Base-by-base conservation (phyloP, 2,888 invertebrate genomes). In the Caenorhabditis wallacei region DNA sequence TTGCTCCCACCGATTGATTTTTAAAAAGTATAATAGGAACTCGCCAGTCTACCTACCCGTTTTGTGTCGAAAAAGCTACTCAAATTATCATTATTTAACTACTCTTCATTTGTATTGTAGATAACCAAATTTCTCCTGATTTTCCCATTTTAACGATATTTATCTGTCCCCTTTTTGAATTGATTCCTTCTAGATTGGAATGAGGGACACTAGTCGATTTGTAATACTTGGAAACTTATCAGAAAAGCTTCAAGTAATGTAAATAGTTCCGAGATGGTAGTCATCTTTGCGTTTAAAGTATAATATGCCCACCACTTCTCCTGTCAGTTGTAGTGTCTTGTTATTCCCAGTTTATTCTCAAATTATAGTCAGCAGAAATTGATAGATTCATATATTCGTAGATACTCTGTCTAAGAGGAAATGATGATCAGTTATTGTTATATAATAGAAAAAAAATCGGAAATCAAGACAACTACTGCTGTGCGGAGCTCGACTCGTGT, bases 41-140 rank as follows among this genome's bases (percentile, higher is more conserved):
- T 75, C 26, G 64, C 57, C 43, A 75, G 56, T 66, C 43, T 57
- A 43, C 40, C 30, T 37, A 43, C 20, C 51, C 37, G 1, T 53
- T 64, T 63, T 24, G 40, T 72, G 37, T 53, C 64, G 46, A 51
- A 53, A 22, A n/a, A 7, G 8, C 46, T 10, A 20, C 30, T 64
- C 53, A 64, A 51, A 54, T 64, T 54, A 46, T 35, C 37, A 53
- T 53, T 37, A 53, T 37, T 66, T 20, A 1, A 53, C 26, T 37
- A 35, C 22, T 56, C 46, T 57, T n/a, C 53, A 24, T 72, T 64
- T 64, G 37, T 35, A 51, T 56, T 76, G 76, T 76, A 76, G 76
- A 76, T 76, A 76, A 43, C 51, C 57, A 46, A 46, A 11, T 53
- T 37, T 20, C 51, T 22, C 10, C 20, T 53, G 0, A 11, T 24